phyloP scores from a whole-genome alignment of 2,888 invertebrate genomes.

The Drosophila tanythrix region DNA sequence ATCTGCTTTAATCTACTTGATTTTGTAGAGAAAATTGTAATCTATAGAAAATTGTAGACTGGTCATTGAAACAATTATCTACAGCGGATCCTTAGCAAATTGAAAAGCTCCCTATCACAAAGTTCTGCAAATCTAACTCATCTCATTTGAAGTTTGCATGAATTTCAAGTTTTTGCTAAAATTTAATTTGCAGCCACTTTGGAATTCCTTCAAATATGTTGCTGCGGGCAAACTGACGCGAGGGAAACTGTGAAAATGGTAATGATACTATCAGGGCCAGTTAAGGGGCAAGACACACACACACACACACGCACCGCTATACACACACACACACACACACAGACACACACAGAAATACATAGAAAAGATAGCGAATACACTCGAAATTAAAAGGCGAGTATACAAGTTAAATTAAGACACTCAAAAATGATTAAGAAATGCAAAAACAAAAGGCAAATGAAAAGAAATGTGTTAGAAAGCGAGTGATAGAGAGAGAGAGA shows the following conservation, averaged over 20 bases:
- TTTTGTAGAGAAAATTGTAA: background rate
- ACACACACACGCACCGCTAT: slow-evolving; percentile 1
- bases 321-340: slow-evolving; percentile 10
- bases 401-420: slow-evolving; percentile 74
- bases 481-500: background rate
- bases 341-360: slow-evolving; percentile 15
- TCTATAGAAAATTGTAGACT: background rate
- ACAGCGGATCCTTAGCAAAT: background rate
- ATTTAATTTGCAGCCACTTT: slow-evolving; percentile 39
- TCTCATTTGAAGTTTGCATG: background rate
- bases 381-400: slow-evolving; percentile 64
- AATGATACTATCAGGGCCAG: slow-evolving; percentile 70
- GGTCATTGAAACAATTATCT: background rate
- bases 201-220: slow-evolving; percentile 22
- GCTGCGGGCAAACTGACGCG: slow-evolving; percentile 5
- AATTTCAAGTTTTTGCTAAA: slow-evolving; percentile 11
- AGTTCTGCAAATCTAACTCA: background rate
- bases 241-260: slow-evolving; percentile 51
- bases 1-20: background rate
- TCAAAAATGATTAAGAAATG: slow-evolving; percentile 78
- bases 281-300: slow-evolving; percentile 43
- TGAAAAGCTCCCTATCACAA: background rate
- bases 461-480: slow-evolving; percentile 31
- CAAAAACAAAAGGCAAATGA: slow-evolving; percentile 50
- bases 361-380: slow-evolving; percentile 31